A percentile compares a stretch with the other conserved stretches of the same genome.
These are phyloP conservation scores for Rhopilema esculentum DNA, from an alignment of 30 jellyfish, hydroid and myxozoan genomes.

Conservation along the genomic window DNA sequence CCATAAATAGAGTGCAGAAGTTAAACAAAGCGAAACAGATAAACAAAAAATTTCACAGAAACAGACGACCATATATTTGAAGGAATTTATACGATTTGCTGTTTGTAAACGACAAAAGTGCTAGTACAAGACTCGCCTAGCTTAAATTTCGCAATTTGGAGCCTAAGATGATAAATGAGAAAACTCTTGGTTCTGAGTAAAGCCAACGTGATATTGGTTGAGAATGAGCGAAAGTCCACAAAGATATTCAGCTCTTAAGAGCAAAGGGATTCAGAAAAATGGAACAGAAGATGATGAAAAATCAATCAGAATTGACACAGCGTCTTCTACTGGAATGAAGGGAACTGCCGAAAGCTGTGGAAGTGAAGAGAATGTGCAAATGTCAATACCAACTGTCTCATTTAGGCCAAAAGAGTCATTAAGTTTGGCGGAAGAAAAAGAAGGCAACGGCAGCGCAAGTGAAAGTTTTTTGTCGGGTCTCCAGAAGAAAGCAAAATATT, in stretches of 20 bases:
- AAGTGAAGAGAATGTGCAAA: not conserved
- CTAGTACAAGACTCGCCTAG: too few species aligned
- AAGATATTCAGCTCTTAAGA: not conserved
- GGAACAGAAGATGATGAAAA: not conserved
- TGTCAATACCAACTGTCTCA: not conserved
- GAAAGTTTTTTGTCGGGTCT: conserved; percentile 6
- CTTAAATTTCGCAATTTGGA: too few species aligned
- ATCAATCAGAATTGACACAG: not conserved
- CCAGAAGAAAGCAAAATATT: not conserved
- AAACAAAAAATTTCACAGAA: too few species aligned
- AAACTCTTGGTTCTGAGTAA: too few species aligned
- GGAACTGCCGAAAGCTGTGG: not conserved
- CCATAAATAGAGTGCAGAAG: too few species aligned
- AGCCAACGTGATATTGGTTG: not conserved
- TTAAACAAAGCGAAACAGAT: too few species aligned
- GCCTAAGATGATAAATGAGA: too few species aligned
- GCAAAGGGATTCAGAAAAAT: not conserved
- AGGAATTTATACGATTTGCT: too few species aligned
- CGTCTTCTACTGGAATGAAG: not conserved
- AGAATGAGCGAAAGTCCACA: not conserved
- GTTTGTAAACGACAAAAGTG: too few species aligned
- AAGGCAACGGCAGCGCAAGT: not conserved
- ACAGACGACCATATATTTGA: too few species aligned
- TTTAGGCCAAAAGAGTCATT: not conserved
- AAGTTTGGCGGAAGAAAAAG: not conserved